Evolutionary conservation across 2,888 invertebrate species (phyloP), one percentile per base, ranked within the genome.

Genomic region (Periphyllus acericola): DNA sequence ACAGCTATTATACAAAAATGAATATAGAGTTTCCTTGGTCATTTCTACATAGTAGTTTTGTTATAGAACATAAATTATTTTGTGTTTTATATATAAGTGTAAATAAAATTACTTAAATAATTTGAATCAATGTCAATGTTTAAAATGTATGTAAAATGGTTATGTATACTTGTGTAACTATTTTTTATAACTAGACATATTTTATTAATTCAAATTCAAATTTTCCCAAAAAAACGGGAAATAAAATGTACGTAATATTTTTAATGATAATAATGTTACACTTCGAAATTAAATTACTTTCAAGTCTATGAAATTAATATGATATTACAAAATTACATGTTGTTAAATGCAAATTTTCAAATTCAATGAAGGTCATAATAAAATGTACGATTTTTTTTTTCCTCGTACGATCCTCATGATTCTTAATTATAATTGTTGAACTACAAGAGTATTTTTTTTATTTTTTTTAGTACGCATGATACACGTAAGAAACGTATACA

Each of bases 1-100:
- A 83, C 83, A 36, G 55, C 55, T 75, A 75, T 83, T 72, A 83
- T 17, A 68, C 40, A n/a, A 21, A 25, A 71, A 82, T 81, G 3
- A 32, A 52, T 66, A 36, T 74, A 25, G 36, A 8, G 21, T 36
- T 74, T 34, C 25, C 25, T 40, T 0, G 2, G 25, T 71, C 5
- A 71, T 71, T 71, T 71, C 32, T 71, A n/a, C 17, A 29, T 14
- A 32, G 3, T 71, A 8, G 32, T 71, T 46, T 9, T 71, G 25
- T 29, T 68, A n/a, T n/a, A n/a, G n/a, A n/a, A n/a, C n/a, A n/a
- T n/a, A 68, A 11, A 71, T 71, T 29, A 71, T 4, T 68, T 32
- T 29, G 71, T n/a, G 9, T 66, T 0, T 9, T 71, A 8, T 29
- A 71, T 71, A 8, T 29, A 71, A 71, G 14, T 71, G 71, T 14